Conservation (phyloP, 2,888 invertebrate species). For the Balanococcus diminutus region DNA sequence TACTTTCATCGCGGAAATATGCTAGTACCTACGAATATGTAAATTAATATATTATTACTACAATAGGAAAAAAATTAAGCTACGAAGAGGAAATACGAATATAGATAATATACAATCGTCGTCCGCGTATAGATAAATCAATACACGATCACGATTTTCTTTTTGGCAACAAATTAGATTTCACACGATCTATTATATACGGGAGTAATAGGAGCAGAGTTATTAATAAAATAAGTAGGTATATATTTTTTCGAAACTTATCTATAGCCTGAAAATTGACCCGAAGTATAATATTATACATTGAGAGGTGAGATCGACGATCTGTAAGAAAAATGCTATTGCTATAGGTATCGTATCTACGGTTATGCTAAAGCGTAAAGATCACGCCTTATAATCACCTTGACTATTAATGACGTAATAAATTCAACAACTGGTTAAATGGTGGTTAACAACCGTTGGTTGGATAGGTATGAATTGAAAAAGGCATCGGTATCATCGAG, state of each 20-base stretch:
- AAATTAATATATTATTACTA: background rate
- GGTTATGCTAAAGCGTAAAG: background rate
- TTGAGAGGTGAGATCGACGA: too few species aligned
- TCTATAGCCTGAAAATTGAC: background rate
- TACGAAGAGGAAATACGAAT: background rate
- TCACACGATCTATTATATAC: background rate
- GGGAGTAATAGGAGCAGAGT: background rate
- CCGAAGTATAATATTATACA: too few species aligned
- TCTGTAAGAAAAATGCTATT: too few species aligned
- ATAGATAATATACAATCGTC: background rate
- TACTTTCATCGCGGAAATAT: background rate
- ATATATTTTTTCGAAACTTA: background rate
- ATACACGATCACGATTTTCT: background rate
- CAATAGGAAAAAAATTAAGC: background rate
- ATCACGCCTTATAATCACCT: background rate
- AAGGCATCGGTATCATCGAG: background rate
- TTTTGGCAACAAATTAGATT: background rate
- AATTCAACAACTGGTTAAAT: slow-evolving; percentile 23
- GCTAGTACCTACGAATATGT: background rate
- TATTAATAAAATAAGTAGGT: background rate
- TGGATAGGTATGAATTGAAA: background rate
- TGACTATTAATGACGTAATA: slow-evolving; percentile 18
- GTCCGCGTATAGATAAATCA: background rate
- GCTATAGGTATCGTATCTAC: background rate
- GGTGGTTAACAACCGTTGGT: background rate